Evolutionary conservation across 2,797 vertebrate species (phyloP), one percentile per base, ranked within the genome.

Genomic region (Myripristis murdjan): DNA sequence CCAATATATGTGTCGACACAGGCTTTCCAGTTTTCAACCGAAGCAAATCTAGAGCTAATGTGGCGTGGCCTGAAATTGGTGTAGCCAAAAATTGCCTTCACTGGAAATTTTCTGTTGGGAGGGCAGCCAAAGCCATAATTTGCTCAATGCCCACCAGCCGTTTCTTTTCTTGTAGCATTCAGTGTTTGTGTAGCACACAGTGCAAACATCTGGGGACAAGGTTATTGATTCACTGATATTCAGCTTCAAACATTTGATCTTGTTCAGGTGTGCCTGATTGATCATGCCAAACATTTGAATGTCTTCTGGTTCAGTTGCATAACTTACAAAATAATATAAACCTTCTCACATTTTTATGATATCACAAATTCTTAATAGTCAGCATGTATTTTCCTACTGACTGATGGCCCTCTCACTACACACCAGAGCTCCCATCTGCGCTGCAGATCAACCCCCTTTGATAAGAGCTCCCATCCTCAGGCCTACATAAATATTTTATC

Each of bases 401-500:
- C 94, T 97, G 96, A 98, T 97, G 95, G 96, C 95, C 95, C 94
- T 95, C 73, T 68, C 33, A 9, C 69, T 72, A 39, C 67, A 35
- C 68, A 83, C 55, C 63, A 43, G 12, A 51, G 72, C 68, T 79
- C 80, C 96, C 96, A 96, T 96, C 95, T 96, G 95, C 93, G 94
- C 95, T 94, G 97, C 94, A 95, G 96, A 97, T 96, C 95, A 92
- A 94, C 95, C 95, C 71, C 83, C 52, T 97, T 96, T 97, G 97
- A 98, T 98, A 97, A 98, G 96, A 97, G 95, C 98, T 96, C 96
- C 97, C 96, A 97, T 98, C 97, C 97, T 95, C 95, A 92, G 95
- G 96, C 96, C 96, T 97, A 95, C 96, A 98, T 99, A 98, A 99
- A 99, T 99, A 99, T 99, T 99, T 99, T 96, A 99, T 99, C 97